Base-by-base conservation (phyloP, 2,113 vertebrate genomes). In the Oreochromis aureus region DNA sequence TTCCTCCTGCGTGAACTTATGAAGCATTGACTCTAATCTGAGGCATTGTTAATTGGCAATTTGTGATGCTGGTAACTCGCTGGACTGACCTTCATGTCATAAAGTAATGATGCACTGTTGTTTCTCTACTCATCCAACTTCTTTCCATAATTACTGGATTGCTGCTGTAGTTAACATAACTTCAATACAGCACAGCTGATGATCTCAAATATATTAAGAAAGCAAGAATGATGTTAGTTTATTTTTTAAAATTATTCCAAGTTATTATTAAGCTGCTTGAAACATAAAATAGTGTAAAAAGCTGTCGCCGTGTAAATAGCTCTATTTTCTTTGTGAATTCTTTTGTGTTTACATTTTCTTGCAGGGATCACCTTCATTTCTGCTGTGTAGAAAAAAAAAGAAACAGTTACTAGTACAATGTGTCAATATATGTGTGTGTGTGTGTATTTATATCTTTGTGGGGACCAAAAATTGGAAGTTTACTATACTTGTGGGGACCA, bases 51-150 rank as follows among this genome's bases (percentile, higher is more conserved):
- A 78, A 13, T 78, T 51, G 71, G 71, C 71, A 32, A 51, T 51
- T 78, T 78, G 46, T 78, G 71, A 51, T 19, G 46, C 27, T 32
- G 46, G 44, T 78, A 78, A 51, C 71, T 78, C 10, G 4, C 41
- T 7, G 10, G 16, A 51, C 71, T 81, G 34, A 44, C 79, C 79
- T 44, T 44, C 79, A 53, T 53, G 58, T 48, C 39, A 27, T 63
- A 32, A 63, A 63, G 24, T 82, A 63, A 82, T n/a, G 16, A 48
- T 63, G 39, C 27, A 7, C 80, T 19, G 18, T 82, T 59, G 58
- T 63, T 82, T 82, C 1, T 58, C 36, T 1, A 51, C 27, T 32
- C 71, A 78, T 30, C 44, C 71, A 51, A 51, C 24, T 61, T 82
- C 27, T 0, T 82, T 4, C 30, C 59, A 46, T 53, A 36, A 1